phyloP scores from a whole-genome alignment of 2,797 vertebrate genomes.

The Tachyglossus aculeatus region DNA sequence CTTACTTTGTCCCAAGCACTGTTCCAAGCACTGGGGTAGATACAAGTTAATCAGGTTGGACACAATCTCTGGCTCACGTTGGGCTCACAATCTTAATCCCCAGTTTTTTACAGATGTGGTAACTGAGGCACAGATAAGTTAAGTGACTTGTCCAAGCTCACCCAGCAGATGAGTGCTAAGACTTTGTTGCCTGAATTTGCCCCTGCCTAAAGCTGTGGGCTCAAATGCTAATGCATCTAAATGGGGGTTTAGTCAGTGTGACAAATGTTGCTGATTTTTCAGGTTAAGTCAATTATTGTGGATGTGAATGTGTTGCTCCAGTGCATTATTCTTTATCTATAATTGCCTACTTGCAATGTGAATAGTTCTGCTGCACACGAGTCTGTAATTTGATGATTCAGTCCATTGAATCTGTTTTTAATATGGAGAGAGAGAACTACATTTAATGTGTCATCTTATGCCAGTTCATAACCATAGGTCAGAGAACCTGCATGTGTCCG shows the following conservation, averaged over 20 bases:
- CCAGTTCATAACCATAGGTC: not conserved
- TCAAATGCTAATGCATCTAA: no score
- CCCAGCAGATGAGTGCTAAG: no score
- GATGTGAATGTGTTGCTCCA: not conserved
- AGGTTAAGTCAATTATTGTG: constrained; percentile 1
- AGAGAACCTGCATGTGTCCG: not conserved
- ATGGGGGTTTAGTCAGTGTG: not conserved
- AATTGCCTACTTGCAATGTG: not conserved
- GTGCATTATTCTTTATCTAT: constrained; percentile 1
- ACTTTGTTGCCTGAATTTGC: no score
- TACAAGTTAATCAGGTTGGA: no score
- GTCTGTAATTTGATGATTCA: not conserved
- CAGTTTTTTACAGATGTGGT: no score
- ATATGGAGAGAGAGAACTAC: not conserved
- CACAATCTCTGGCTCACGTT: no score
- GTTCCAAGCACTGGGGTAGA: no score
- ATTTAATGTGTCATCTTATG: not conserved
- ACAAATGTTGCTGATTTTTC: not conserved
- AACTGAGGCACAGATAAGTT: no score
- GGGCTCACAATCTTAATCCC: no score
- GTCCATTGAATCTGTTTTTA: not conserved
- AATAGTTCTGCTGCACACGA: not conserved
- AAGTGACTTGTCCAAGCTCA: no score
- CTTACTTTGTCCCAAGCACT: no score
- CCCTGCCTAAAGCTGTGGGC: no score